Base-by-base conservation (phyloP, 2,113 vertebrate genomes). In the Vombatus ursinus region DNA sequence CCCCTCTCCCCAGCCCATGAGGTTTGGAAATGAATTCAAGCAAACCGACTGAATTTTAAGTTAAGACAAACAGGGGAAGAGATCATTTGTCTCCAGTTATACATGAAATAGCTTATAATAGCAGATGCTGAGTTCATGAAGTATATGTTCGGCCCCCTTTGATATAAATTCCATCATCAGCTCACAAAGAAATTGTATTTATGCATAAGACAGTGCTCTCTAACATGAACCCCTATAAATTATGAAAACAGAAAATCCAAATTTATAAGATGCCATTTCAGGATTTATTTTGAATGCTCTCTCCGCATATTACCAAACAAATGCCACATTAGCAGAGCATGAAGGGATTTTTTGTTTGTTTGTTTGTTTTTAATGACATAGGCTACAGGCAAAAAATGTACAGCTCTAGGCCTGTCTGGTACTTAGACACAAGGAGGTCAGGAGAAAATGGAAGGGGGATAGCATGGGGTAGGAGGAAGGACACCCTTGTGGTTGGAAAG, bases 231-330 rank as follows among this genome's bases (percentile, higher is more conserved):
- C 96, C 98, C 98, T 97, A 98, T 98, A 98, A 99, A 98, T 99
- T 98, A 98, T 90, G 95, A 98, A 57, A 98, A 97, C 97, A 98
- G 98, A 98, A 98, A 98, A 96, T 95, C 97, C 97, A 98, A 98
- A 98, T 98, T 97, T 98, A 98, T 98, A 98, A 98, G 98, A 98
- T 98, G 97, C 97, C 98, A 95, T 98, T 98, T 98, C 98, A 98
- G 97, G 97, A 97, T 98, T 98, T 98, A 98, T 98, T 98, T 98
- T 98, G 98, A 98, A 98, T 96, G 95, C 97, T 97, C 97, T 97
- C 95, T 98, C 97, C 49, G 28, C 97, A 98, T 98, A 98, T 97
- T 97, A 96, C 97, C 94, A 95, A 97, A 98, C 96, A 97, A 98
- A 97, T 97, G 96, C 96, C 98, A 98, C 97, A 98, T 97, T 98